These are phyloP conservation scores for Pollimyrus isidori DNA, from an alignment of 2,113 vertebrate genomes.

Conservation along the genomic window DNA sequence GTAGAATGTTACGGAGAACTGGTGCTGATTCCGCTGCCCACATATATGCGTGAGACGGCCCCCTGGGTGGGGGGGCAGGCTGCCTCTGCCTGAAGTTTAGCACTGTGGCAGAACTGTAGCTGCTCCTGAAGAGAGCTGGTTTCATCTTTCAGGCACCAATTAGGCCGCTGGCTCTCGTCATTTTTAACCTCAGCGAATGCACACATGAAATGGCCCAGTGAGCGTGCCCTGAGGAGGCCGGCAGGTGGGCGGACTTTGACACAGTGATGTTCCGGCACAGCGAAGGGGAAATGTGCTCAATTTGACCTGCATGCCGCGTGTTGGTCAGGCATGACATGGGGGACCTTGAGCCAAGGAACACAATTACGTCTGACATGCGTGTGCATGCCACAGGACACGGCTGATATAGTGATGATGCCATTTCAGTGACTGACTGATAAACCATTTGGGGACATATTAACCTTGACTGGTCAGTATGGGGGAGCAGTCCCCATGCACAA, in stretches of 20 bases:
- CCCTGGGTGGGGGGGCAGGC: background rate
- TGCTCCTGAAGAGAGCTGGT: background rate
- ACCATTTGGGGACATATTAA: background rate
- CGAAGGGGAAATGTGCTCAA: background rate
- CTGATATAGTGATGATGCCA: background rate
- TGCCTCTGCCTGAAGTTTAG: background rate
- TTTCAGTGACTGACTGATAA: background rate
- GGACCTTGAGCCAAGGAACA: background rate
- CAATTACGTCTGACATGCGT: background rate
- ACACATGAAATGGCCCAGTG: background rate
- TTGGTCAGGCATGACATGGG: background rate
- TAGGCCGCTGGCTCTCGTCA: background rate
- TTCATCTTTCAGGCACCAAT: background rate
- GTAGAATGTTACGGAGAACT: background rate
- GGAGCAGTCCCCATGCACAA: background rate
- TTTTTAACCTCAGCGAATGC: background rate
- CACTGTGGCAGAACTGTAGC: background rate
- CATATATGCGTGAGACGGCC: background rate
- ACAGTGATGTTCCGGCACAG: background rate
- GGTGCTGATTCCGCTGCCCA: background rate
- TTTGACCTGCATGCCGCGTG: background rate
- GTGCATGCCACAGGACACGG: background rate
- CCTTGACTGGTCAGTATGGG: background rate
- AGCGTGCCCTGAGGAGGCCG: background rate
- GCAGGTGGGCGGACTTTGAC: background rate